Evolutionary conservation across 1,140 invertebrate genomes (phyloP).

Genomic region (Heliconius hewitsoni): DNA sequence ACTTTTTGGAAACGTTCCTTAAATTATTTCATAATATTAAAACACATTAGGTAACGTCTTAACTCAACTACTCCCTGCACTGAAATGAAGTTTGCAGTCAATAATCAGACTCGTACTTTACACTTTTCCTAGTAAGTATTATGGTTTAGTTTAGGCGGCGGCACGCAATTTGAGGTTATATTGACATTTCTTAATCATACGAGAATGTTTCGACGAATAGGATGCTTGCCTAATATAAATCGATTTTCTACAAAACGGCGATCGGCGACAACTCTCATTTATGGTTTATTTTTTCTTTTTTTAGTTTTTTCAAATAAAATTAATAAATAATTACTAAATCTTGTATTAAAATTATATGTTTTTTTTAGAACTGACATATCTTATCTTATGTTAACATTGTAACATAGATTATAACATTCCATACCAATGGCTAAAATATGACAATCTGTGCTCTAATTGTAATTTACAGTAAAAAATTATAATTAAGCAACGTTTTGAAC

Average conservation of each 20-base stretch:
- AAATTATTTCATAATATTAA: conserved; percentile 2
- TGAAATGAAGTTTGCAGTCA: background rate
- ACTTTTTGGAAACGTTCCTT: background rate
- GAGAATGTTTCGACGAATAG: background rate
- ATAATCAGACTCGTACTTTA: background rate
- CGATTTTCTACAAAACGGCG: background rate
- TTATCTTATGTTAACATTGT: no score
- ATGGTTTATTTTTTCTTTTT: background rate
- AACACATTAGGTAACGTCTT: background rate
- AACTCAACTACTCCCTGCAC: background rate
- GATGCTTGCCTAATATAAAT: background rate
- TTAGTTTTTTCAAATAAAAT: no score
- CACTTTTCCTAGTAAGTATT: conserved; percentile 5
- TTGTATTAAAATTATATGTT: no score
- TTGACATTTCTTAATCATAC: conserved; percentile 17
- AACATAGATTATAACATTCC: background rate
- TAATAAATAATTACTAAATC: no score
- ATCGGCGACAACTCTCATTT: background rate
- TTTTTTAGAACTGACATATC: no score
- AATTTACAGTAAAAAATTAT: background rate
- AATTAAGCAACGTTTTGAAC: no score
- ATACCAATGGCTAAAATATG: background rate
- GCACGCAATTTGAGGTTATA: conserved; percentile 20
- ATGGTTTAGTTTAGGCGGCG: background rate
- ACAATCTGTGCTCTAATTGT: background rate